A percentile compares a stretch with the other conserved stretches of the same genome.
These are phyloP conservation scores for Holacanthella duospinosa DNA, from an alignment of 2,888 invertebrate genomes.

Conservation along the genomic window DNA sequence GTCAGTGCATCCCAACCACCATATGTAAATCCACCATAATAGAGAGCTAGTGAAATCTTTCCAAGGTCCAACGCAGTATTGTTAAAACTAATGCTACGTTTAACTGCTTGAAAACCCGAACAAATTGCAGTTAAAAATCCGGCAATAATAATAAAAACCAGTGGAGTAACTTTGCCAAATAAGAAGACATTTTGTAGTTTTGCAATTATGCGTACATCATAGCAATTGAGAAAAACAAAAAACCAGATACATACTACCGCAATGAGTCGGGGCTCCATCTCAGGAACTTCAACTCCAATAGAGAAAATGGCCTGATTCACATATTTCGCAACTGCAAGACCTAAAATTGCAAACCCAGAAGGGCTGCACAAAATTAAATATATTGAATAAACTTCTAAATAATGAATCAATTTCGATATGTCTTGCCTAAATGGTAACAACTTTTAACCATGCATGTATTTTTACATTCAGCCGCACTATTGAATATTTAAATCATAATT, in stretches of 20 bases:
- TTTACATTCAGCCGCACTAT: too few species aligned
- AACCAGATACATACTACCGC: slow-evolving; percentile 71
- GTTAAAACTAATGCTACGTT: slow-evolving; percentile 47
- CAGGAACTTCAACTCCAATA: slow-evolving; percentile 58
- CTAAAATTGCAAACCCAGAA: slow-evolving; percentile 92
- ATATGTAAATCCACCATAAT: slow-evolving; percentile 48
- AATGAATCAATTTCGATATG: too few species aligned
- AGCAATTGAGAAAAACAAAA: slow-evolving; percentile 78
- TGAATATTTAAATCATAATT: too few species aligned
- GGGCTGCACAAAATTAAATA: too few species aligned
- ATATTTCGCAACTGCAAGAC: slow-evolving; percentile 86
- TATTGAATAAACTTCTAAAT: too few species aligned
- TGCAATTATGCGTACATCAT: slow-evolving; percentile 73
- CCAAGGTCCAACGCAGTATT: slow-evolving; percentile 66
- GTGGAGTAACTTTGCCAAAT: slow-evolving; percentile 77
- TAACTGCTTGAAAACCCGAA: slow-evolving; percentile 41
- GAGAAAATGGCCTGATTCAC: slow-evolving; percentile 79
- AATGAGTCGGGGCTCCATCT: slow-evolving; percentile 57
- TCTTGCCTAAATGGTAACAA: too few species aligned
- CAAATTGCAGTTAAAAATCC: slow-evolving; percentile 65
- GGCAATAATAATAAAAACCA: slow-evolving; percentile 68
- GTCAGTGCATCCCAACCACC: slow-evolving; percentile 80
- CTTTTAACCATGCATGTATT: too few species aligned
- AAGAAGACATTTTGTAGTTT: slow-evolving; percentile 84
- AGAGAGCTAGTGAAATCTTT: slow-evolving; percentile 57